Evolutionary conservation across 2,888 invertebrate genomes (phyloP).

Genomic region (Strigamia transsilvanica): DNA sequence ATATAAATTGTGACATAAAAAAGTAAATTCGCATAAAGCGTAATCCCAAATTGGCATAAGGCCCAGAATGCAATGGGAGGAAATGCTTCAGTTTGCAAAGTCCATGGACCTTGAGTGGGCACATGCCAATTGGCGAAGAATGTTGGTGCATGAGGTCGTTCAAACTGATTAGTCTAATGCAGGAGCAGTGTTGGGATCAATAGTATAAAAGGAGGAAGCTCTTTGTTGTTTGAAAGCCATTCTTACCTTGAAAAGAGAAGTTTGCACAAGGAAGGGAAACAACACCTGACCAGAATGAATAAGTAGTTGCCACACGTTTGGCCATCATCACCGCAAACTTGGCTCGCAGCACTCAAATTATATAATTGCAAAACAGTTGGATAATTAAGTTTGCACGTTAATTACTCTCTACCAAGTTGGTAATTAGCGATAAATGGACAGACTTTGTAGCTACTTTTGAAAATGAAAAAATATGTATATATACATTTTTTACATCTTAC

Average conservation of each 20-base stretch:
- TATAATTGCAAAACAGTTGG: conserved; percentile 30
- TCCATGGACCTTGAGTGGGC: conserved; percentile 21
- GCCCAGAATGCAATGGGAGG: conserved; percentile 1
- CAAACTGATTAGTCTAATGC: conserved; percentile 30
- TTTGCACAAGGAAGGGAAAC: conserved; percentile 15
- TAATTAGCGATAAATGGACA: conserved; percentile 26
- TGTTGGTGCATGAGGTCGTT: conserved; percentile 26
- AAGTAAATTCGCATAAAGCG: neutral
- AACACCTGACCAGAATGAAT: conserved; percentile 26
- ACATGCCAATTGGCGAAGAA: conserved; percentile 26
- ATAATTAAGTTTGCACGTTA: conserved; percentile 26
- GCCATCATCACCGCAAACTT: conserved; percentile 30
- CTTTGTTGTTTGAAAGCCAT: conserved; percentile 23
- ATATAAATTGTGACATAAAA: neutral
- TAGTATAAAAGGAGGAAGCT: conserved; percentile 26
- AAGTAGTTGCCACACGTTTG: conserved; percentile 30
- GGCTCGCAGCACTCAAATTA: conserved; percentile 21
- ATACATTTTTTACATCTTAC: no score
- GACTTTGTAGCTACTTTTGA: conserved; percentile 1
- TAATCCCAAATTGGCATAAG: neutral
- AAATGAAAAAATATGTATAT: neutral
- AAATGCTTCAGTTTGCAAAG: conserved; percentile 26
- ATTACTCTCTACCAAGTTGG: conserved; percentile 25
- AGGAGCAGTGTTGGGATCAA: conserved; percentile 20
- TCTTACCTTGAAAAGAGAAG: conserved; percentile 26